Base-by-base conservation (phyloP, 2,888 invertebrate genomes). In the Luperina nickerlii region DNA sequence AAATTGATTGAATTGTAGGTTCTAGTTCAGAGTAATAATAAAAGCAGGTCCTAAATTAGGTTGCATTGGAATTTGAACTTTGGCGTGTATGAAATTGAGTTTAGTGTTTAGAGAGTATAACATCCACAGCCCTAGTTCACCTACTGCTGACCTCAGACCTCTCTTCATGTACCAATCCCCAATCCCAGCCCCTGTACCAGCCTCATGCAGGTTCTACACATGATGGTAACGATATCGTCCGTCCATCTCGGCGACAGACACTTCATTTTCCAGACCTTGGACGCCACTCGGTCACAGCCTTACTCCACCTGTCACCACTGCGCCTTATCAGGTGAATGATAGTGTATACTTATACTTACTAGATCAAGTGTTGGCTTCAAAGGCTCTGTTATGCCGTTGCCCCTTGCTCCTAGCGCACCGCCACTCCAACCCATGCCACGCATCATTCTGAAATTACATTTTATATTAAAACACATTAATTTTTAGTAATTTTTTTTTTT, bases 401-500 rank as follows among this genome's bases (percentile, higher is more conserved):
- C 97, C 2, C 97, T 94, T 2, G 96, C 95, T 0, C 98, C 98
- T 5, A 98, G 94, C 0, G 98, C 98, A 9, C 98, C 98, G 3
- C 98, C 98, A 8, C 96, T 94, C 98, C 98, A 98, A 0, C 98
- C 98, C 98, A 98, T 98, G 78, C 97, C 94, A 62, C 96, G 95
- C 97, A 98, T 97, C 94, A 98, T 97, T 88, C 97, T 97, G 88
- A 86, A 94, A 81, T 78, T 13, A 67, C 20, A 32, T 24, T 32
- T 20, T 20, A 48, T 27, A 13, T 20, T 32, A 5, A 42, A 67
- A n/a, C 8, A 2, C n/a, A n/a, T n/a, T 67, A 5, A 18, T 67
- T 42, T 15, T n/a, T n/a, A 42, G 24, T 20, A 32, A 32, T 1
- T 32, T 32, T 32, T 32, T 32, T 32, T 32, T 32, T 32, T 32